Conservation (phyloP, 1,140 invertebrate genomes). For the Trissolcus basalis region DNA sequence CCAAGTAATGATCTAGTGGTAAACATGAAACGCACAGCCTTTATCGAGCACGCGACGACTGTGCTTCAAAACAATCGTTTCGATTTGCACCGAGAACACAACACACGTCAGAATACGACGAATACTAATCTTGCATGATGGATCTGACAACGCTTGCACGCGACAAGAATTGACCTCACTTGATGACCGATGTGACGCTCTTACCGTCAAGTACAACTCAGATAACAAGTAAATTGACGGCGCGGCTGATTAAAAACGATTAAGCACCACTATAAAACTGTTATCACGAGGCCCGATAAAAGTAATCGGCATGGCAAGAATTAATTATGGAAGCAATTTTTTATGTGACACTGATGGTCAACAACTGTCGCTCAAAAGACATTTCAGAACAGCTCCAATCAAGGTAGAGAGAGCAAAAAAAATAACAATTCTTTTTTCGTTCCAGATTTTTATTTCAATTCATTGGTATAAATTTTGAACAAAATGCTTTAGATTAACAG, state of each 20-base stretch:
- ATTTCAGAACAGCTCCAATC: too few species aligned
- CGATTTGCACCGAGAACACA: conserved; percentile 42
- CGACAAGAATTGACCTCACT: conserved; percentile 50
- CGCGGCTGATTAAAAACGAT: conserved; percentile 38
- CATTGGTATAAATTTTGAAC: too few species aligned
- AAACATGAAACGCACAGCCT: conserved; percentile 49
- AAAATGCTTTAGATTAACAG: too few species aligned
- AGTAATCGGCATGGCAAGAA: conserved; percentile 1
- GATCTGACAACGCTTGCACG: conserved; percentile 52
- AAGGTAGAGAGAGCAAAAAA: too few species aligned
- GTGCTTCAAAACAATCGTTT: conserved; percentile 47
- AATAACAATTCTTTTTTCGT: too few species aligned
- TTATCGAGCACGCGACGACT: conserved; percentile 43
- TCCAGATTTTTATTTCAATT: too few species aligned
- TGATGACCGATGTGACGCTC: conserved; percentile 39
- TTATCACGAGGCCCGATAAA: conserved; percentile 31
- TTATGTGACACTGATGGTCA: not conserved
- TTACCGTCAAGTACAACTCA: conserved; percentile 37
- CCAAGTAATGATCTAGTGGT: conserved; percentile 43
- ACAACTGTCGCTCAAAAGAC: too few species aligned
- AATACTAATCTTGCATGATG: conserved; percentile 52
- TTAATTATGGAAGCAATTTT: not conserved
- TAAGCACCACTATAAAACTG: conserved; percentile 21
- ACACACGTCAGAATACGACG: conserved; percentile 39
- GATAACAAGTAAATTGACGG: conserved; percentile 42